Base-by-base conservation (phyloP, 2,797 vertebrate species). In the Argentina silus region DNA sequence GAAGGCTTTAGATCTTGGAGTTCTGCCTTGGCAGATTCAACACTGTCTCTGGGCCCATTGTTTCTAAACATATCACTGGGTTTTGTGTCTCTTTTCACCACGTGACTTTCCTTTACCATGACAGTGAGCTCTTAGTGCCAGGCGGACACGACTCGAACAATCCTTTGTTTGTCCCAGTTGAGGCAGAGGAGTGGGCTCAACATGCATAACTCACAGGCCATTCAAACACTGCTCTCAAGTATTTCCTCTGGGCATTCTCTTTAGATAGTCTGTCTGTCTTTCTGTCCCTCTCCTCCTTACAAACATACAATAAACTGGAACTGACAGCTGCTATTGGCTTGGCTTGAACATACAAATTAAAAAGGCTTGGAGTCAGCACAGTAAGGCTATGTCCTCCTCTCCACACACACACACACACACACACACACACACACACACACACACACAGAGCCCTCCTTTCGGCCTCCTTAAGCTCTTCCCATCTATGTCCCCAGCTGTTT, bases 61-160 rank as follows among this genome's bases (percentile, higher is more conserved):
- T 83, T 77, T 73, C 67, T 75, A 74, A 81, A 88, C 84, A 36
- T 84, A 80, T 84, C 72, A 6, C 83, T 43, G 72, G 47, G 64
- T 81, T 78, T 79, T 70, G 70, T 78, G 78, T 73, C 74, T 80
- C 69, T 44, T 67, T 21, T n/a, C 51, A 9, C 57, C 84, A 88
- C 69, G 80, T 88, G 88, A 90, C 80, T 17, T 7, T 57, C 17
- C 69, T 8, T 47, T 43, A 55, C 10, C 55, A 7, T 17, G 69
- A 87, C 85, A 85, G 82, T 45, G 67, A 78, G 76, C 78, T 70
- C 78, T 82, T 85, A 79, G 85, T 78, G 73, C 78, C 75, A 69
- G 9, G 3, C 67, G 56, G 70, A 70, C 56, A 57, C 72, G 6
- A 50, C 69, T 61, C 55, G 62, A 86, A 92, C 91, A 92, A 89